Evolutionary conservation across 2,888 invertebrate genomes (phyloP).

Genomic region (Netelia virgata): DNA sequence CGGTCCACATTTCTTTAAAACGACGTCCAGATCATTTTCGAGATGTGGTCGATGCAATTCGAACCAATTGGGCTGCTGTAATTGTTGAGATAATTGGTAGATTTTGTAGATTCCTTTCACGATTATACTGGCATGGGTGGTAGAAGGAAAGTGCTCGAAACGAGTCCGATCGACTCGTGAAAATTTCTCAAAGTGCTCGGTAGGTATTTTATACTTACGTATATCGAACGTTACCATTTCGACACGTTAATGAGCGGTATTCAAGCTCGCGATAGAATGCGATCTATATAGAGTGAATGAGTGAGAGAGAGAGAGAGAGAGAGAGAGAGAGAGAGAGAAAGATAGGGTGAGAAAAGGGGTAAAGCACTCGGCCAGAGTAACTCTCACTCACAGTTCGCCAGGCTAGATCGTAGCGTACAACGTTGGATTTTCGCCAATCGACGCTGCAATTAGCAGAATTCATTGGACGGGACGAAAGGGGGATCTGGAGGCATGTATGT

Average conservation of each 20-base stretch:
- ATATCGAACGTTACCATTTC: slow-evolving; percentile 48
- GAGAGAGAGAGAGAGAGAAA: slow-evolving; percentile 14
- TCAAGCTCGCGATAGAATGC: slow-evolving; percentile 58
- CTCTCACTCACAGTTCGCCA: slow-evolving; percentile 57
- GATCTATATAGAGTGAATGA: slow-evolving; percentile 31
- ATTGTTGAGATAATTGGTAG: slow-evolving; percentile 31
- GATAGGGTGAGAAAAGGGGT: slow-evolving; percentile 27
- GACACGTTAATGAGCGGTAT: slow-evolving; percentile 66
- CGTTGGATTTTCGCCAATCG: slow-evolving; percentile 80
- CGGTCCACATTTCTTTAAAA: background rate
- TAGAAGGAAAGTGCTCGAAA: slow-evolving; percentile 28
- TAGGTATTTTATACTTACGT: slow-evolving; percentile 20
- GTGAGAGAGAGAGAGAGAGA: slow-evolving; percentile 21
- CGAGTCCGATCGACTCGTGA: slow-evolving; percentile 1
- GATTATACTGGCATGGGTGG: slow-evolving; percentile 22
- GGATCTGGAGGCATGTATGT: background rate
- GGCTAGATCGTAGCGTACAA: slow-evolving; percentile 60
- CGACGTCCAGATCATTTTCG: background rate
- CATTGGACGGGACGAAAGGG: slow-evolving; percentile 69
- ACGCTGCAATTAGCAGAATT: slow-evolving; percentile 81
- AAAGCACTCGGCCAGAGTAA: slow-evolving; percentile 56
- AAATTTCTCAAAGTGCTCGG: slow-evolving; percentile 23
- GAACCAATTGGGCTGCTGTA: background rate
- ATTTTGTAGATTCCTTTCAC: slow-evolving; percentile 34
- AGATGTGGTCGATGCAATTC: background rate